Conservation (phyloP, 2,888 invertebrate species). For the Syritta pipiens region DNA sequence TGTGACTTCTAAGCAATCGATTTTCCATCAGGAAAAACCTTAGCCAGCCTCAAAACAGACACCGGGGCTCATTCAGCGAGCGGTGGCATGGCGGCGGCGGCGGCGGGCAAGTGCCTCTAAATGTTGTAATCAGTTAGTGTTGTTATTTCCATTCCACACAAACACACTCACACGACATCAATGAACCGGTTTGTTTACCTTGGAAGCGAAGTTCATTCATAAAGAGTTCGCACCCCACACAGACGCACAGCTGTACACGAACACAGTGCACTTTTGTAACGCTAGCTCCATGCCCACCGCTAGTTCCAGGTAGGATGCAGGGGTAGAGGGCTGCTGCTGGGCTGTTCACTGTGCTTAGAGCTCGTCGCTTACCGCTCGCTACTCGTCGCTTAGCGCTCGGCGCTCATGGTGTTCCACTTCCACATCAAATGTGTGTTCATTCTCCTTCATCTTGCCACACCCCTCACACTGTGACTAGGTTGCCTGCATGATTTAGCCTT, state of each 20-base stretch:
- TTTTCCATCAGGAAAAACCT: slow-evolving; percentile 51
- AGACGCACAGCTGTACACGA: background rate
- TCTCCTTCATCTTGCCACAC: slow-evolving; percentile 53
- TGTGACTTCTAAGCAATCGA: slow-evolving; percentile 31
- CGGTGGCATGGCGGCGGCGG: background rate
- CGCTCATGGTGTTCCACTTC: slow-evolving; percentile 47
- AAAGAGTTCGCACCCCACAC: slow-evolving; percentile 39
- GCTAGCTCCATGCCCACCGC: slow-evolving; percentile 32
- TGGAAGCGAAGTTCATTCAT: slow-evolving; percentile 62
- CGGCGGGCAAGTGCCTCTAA: slow-evolving; percentile 32
- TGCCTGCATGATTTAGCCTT: slow-evolving; percentile 55
- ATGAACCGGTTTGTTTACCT: slow-evolving; percentile 63
- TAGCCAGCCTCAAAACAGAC: slow-evolving; percentile 3
- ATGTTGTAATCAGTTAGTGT: slow-evolving; percentile 58
- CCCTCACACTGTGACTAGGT: slow-evolving; percentile 41
- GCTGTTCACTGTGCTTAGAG: background rate
- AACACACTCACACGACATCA: slow-evolving; percentile 29
- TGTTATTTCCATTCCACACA: slow-evolving; percentile 43
- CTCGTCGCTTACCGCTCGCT: background rate
- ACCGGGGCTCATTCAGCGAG: background rate
- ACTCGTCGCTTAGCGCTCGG: background rate
- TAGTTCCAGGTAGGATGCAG: no score
- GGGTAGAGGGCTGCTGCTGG: background rate
- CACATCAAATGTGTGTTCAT: slow-evolving; percentile 21
- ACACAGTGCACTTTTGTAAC: slow-evolving; percentile 4